These are phyloP conservation scores for Pandion haliaetus DNA, from an alignment of 2,113 vertebrate genomes.

Conservation along the genomic window DNA sequence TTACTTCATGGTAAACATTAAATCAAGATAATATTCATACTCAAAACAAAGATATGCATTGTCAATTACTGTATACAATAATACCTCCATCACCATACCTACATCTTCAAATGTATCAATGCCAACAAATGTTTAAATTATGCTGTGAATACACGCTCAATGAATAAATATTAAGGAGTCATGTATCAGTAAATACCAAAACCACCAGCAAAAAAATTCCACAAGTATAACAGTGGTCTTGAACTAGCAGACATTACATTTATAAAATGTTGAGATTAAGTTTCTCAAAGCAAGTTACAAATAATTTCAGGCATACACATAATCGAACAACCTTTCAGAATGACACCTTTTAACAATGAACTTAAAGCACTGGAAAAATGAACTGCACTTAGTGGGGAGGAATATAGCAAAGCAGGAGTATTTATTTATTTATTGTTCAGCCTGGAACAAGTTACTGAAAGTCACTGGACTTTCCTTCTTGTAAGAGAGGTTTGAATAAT, in stretches of 20 bases:
- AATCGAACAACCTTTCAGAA: neutral
- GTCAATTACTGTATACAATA: neutral
- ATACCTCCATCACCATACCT: too few species aligned
- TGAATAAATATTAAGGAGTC: conserved; percentile 12
- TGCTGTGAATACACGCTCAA: neutral
- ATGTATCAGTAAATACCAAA: neutral
- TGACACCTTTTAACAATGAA: neutral
- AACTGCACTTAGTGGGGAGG: neutral
- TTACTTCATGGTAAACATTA: neutral
- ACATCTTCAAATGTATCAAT: neutral
- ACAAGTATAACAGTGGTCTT: neutral
- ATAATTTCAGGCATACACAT: neutral
- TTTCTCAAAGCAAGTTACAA: neutral
- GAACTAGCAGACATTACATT: neutral
- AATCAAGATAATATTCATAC: neutral
- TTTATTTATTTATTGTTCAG: neutral
- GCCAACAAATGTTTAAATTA: neutral
- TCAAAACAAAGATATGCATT: neutral
- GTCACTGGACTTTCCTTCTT: neutral
- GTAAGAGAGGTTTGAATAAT: neutral
- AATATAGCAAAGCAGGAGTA: neutral
- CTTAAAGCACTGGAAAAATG: neutral
- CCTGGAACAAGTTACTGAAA: neutral
- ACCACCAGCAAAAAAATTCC: conserved; percentile 1
- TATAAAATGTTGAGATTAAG: neutral